phyloP scores from a whole-genome alignment of 1,140 invertebrate genomes.

The Sminthurinus signatus region DNA sequence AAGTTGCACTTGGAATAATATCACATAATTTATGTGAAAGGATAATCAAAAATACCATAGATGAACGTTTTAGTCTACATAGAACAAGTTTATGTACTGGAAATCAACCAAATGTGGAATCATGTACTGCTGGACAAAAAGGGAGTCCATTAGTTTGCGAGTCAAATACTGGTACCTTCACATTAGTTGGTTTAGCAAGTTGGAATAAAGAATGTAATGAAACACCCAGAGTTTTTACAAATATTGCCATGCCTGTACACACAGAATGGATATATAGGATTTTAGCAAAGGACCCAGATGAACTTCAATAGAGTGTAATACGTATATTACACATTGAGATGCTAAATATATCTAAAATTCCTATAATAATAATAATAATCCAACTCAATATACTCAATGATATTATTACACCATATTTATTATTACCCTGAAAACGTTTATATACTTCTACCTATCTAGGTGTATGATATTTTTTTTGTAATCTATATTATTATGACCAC shows the following conservation, averaged over 20 bases:
- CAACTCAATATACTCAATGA: too few species aligned
- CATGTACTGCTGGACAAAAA: conserved; percentile 15
- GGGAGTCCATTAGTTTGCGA: conserved; percentile 16
- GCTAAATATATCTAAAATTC: too few species aligned
- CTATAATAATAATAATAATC: too few species aligned
- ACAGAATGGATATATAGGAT: conserved; percentile 20
- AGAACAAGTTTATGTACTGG: conserved; percentile 12
- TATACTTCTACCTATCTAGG: too few species aligned
- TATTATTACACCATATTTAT: too few species aligned
- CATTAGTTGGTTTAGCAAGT: conserved; percentile 18
- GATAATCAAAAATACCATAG: neutral
- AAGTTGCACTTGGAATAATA: neutral
- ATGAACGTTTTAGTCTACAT: neutral
- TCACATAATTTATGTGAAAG: neutral
- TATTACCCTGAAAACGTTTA: too few species aligned
- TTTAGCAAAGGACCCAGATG: neutral
- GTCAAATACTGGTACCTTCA: conserved; percentile 11
- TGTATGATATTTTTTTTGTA: too few species aligned
- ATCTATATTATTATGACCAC: too few species aligned
- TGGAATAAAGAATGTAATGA: conserved; percentile 5
- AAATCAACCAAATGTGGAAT: conserved; percentile 4
- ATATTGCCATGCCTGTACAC: conserved; percentile 2
- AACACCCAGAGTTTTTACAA: conserved; percentile 11
- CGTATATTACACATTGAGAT: too few species aligned
- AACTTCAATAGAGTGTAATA: too few species aligned